A percentile compares a stretch with the other conserved stretches of the same genome.
These are phyloP conservation scores for Phengaris alcon DNA, from an alignment of 2,888 invertebrate species.

Conservation along the genomic window DNA sequence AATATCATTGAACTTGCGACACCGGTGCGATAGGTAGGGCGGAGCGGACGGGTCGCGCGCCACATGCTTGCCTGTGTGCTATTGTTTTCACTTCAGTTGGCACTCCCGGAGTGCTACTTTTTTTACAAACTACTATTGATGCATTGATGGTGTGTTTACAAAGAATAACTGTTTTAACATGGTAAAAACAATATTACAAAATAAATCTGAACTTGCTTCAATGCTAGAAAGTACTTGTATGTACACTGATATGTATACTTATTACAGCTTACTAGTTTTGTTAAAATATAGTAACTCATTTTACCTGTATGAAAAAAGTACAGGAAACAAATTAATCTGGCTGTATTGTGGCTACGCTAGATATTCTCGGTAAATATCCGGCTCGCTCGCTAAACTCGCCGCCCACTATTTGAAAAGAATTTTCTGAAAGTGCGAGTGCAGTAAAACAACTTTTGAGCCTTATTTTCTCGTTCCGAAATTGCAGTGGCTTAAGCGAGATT, in stretches of 20 bases:
- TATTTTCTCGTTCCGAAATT: constrained; percentile 76
- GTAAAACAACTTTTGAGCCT: constrained; percentile 72
- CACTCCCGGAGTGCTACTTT: too few species aligned
- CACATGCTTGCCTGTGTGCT: too few species aligned
- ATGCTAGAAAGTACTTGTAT: neutral
- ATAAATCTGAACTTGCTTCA: neutral
- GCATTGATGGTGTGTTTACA: neutral
- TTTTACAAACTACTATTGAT: neutral
- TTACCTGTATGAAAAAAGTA: neutral
- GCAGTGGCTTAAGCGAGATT: constrained; percentile 78
- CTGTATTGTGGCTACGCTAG: constrained; percentile 40
- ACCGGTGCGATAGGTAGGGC: too few species aligned
- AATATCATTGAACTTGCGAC: too few species aligned
- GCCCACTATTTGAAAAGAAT: constrained; percentile 58
- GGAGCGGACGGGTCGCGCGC: too few species aligned
- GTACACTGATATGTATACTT: neutral
- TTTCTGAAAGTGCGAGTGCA: constrained; percentile 65
- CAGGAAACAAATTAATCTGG: constrained; percentile 36
- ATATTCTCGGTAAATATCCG: constrained; percentile 35
- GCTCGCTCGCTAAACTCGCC: constrained; percentile 38
- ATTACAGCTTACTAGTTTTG: neutral
- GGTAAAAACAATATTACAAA: neutral
- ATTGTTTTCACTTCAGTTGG: too few species aligned
- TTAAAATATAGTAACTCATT: neutral
- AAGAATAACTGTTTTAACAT: neutral